phyloP scores from a whole-genome alignment of 2,888 invertebrate genomes.

The Noctua pronuba region DNA sequence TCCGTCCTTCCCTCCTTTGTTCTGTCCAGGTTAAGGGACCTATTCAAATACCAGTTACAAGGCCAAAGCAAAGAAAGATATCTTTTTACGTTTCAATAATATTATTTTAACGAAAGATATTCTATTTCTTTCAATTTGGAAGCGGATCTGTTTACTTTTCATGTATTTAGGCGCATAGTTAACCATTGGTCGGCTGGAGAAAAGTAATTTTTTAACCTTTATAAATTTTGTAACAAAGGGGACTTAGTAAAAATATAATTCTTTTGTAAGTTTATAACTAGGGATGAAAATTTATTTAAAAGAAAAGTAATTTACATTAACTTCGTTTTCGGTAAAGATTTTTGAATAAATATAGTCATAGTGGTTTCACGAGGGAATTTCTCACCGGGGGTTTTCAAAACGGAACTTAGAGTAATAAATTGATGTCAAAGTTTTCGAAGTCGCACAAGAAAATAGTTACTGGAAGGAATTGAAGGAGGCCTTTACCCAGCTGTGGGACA shows the following conservation, averaged over 20 bases:
- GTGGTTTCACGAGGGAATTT: no score
- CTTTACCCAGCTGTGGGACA: no score
- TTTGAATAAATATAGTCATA: neutral
- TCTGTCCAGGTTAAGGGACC: neutral
- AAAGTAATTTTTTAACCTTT: neutral
- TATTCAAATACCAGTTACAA: slow-evolving; percentile 10
- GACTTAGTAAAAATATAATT: neutral
- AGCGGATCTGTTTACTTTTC: slow-evolving; percentile 27
- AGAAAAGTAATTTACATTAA: slow-evolving; percentile 3
- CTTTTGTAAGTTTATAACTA: neutral
- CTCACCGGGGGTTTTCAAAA: no score
- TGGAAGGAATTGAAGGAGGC: no score
- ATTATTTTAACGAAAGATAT: slow-evolving; percentile 4
- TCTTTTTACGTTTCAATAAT: slow-evolving; percentile 14
- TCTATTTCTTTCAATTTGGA: slow-evolving; percentile 5
- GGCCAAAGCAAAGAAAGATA: slow-evolving; percentile 8
- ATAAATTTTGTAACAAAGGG: neutral
- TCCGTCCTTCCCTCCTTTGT: neutral
- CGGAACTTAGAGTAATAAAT: no score
- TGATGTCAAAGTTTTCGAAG: no score
- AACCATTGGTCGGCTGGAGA: neutral
- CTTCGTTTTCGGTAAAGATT: neutral
- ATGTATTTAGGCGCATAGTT: slow-evolving; percentile 3
- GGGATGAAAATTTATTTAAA: neutral
- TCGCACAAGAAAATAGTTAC: no score